These are phyloP conservation scores for Labroides dimidiatus DNA, from an alignment of 2,797 vertebrate species.

Conservation along the genomic window DNA sequence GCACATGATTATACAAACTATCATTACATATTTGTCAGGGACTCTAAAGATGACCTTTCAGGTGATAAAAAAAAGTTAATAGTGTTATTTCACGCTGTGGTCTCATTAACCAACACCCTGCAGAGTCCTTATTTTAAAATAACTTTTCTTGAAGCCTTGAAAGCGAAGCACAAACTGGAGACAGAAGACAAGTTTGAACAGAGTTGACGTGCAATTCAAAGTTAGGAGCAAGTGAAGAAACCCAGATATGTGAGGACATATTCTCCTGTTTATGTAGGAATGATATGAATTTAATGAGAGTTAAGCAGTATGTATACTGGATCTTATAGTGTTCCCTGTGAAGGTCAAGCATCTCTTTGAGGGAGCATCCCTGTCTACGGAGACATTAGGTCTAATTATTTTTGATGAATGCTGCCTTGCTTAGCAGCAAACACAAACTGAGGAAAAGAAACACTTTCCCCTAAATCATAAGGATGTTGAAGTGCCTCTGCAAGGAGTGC, in stretches of 20 bases:
- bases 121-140: background rate
- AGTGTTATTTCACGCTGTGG: background rate
- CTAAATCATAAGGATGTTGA: conserved; percentile 31
- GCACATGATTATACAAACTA: background rate
- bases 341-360: conserved; percentile 57
- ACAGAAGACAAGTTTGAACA: background rate
- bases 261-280: conserved; percentile 16
- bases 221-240: background rate
- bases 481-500: conserved; percentile 1
- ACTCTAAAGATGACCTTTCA: conserved; percentile 2
- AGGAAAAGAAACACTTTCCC: background rate
- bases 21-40: background rate
- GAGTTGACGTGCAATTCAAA: conserved; percentile 8
- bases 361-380: conserved; percentile 33
- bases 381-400: conserved; percentile 60
- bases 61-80: conserved; percentile 3
- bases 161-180: conserved; percentile 11
- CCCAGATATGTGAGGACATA: background rate
- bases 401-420: conserved; percentile 50
- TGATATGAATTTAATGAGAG: conserved; percentile 41
- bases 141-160: conserved; percentile 6
- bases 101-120: background rate
- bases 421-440: conserved; percentile 35
- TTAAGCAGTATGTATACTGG: conserved; percentile 12
- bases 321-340: conserved; percentile 32